phyloP scores from a whole-genome alignment of 2,888 invertebrate species.

The Micoletzkya japonica region DNA sequence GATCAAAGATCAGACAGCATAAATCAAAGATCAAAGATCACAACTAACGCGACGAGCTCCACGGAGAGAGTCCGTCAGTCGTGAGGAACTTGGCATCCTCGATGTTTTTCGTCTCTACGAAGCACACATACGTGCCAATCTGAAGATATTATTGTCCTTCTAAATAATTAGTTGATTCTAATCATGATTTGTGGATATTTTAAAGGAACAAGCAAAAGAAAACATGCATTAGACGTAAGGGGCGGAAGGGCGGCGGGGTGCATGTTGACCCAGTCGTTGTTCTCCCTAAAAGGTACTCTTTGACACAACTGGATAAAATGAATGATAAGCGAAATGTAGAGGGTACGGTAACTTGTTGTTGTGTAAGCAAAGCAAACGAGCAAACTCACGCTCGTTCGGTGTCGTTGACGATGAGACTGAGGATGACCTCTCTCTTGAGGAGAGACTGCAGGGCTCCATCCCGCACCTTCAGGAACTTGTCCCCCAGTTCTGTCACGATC shows the following conservation, averaged over 20 bases:
- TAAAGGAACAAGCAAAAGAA: no score
- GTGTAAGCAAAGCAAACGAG: not conserved
- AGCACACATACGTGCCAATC: slow-evolving; percentile 20
- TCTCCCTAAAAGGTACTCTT: slow-evolving; percentile 32
- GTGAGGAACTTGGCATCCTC: slow-evolving; percentile 25
- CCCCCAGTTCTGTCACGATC: slow-evolving; percentile 26
- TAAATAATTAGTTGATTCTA: no score
- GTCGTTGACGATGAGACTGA: slow-evolving; percentile 24
- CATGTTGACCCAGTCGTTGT: slow-evolving; percentile 29
- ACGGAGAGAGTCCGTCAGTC: slow-evolving; percentile 22
- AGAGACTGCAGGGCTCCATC: slow-evolving; percentile 20
- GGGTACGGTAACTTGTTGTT: not conserved
- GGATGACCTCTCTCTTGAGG: slow-evolving; percentile 24
- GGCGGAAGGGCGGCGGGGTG: slow-evolving; percentile 29
- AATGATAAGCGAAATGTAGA: not conserved
- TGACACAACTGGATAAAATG: no score
- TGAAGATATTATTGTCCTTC: not conserved
- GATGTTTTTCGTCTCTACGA: slow-evolving; percentile 24
- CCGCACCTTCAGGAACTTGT: slow-evolving; percentile 25
- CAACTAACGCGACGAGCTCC: slow-evolving; percentile 17
- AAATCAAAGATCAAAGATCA: not conserved
- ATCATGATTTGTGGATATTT: no score
- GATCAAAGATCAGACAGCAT: not conserved
- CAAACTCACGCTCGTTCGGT: slow-evolving; percentile 21
- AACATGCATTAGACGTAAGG: slow-evolving; percentile 15